Conservation (phyloP, 2,113 vertebrate genomes). For the Rhizomys pruinosus region DNA sequence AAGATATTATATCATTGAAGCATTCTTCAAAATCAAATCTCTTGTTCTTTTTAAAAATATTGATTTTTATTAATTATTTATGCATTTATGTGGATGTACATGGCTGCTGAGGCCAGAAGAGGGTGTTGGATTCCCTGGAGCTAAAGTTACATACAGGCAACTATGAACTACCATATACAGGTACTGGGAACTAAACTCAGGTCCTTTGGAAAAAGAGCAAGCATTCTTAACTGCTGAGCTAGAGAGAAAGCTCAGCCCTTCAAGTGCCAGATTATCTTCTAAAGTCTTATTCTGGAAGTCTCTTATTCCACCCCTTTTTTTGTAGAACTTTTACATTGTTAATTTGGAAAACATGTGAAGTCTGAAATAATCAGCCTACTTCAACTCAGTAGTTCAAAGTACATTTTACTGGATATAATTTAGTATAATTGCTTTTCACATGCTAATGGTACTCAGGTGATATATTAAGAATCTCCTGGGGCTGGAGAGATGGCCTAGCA, state of each 20-base stretch:
- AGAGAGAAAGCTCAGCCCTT: background rate
- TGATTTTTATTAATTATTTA: background rate
- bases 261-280: background rate
- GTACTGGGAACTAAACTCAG: background rate
- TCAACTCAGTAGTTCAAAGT: conserved; percentile 51
- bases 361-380: conserved; percentile 49
- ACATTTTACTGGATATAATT: conserved; percentile 8
- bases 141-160: background rate
- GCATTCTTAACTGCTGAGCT: background rate
- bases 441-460: background rate
- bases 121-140: background rate
- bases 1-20: conserved; percentile 5
- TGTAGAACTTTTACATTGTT: background rate
- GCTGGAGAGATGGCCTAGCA: too few species aligned
- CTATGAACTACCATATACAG: background rate
- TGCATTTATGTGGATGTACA: background rate
- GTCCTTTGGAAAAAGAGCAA: background rate
- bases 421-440: conserved; percentile 53
- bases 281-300: background rate
- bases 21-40: background rate
- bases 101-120: background rate
- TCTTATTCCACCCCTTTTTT: background rate
- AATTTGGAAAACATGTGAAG: conserved; percentile 39
- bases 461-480: background rate
- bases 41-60: background rate